These are phyloP conservation scores for Darevskia mixta DNA, from an alignment of 2,797 vertebrate genomes.

Conservation along the genomic window DNA sequence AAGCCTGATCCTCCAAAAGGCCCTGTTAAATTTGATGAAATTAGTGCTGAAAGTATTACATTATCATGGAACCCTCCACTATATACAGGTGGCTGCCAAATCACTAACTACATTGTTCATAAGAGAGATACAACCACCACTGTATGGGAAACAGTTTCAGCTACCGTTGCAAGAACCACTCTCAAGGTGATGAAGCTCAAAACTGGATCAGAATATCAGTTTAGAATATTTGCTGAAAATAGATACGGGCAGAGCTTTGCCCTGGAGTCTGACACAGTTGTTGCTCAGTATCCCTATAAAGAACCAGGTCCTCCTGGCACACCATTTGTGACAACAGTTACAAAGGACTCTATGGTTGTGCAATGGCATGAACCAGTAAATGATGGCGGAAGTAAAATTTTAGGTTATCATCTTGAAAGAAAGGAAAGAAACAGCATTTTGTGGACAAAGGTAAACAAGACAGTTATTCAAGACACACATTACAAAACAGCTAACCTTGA, in stretches of 20 bases:
- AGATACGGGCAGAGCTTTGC: constrained; percentile 96
- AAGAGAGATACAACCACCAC: constrained; percentile 95
- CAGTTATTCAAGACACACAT: constrained; percentile 89
- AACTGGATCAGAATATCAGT: constrained; percentile 97
- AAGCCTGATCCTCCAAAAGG: constrained; percentile 95
- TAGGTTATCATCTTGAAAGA: constrained; percentile 97
- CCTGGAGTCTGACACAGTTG: constrained; percentile 88
- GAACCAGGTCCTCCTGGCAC: constrained; percentile 98
- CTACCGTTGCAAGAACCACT: constrained; percentile 91
- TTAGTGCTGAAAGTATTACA: constrained; percentile 95
- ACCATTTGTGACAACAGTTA: constrained; percentile 89
- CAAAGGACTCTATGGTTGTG: constrained; percentile 93
- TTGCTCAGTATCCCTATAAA: constrained; percentile 97
- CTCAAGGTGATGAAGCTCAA: constrained; percentile 93
- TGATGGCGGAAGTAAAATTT: constrained; percentile 92
- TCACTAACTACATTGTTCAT: constrained; percentile 97
- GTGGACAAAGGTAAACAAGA: constrained; percentile 97
- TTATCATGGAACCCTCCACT: constrained; percentile 94
- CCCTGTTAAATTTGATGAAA: constrained; percentile 94
- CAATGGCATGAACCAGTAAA: constrained; percentile 96
- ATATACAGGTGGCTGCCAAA: constrained; percentile 93
- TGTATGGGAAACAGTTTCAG: constrained; percentile 93
- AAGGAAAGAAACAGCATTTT: constrained; percentile 99
- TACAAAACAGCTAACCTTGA: constrained; percentile 95
- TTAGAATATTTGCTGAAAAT: constrained; percentile 98